Evolutionary conservation across 2,797 vertebrate genomes (phyloP), one percentile per base, ranked within the genome.

Genomic region (Pangasius macronema): DNA sequence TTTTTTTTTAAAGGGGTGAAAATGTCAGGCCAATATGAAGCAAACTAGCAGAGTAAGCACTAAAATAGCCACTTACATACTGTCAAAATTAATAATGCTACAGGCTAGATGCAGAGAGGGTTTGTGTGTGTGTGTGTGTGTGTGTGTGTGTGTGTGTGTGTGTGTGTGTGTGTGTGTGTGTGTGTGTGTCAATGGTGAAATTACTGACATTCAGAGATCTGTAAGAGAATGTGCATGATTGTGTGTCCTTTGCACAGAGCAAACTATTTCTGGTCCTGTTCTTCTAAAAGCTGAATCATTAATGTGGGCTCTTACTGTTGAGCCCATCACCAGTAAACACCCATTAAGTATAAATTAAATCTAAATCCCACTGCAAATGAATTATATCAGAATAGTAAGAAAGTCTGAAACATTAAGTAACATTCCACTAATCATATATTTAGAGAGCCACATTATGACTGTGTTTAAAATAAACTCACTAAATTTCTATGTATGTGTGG

Each of bases 51-150:
- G 83, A 85, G 90, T 89, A 91, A 90, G 89, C 88, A 90, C 72
- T 87, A 88, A 89, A 89, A 86, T 42, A 85, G 82, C 2, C 84
- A 92, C 91, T 92, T 91, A 86, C 90, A 92, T 92, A 87, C 82
- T 89, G 89, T 83, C 53, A 80, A 90, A 89, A 83, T 53, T 9
- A 87, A 89, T 89, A 88, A 88, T 85, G 76, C 86, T 89, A 65
- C 49, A 77, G 49, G n/a, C 49, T 30, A 16, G 59, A 82, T 88
- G 76, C 84, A 75, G 49, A 53, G 14, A 18, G 16, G 73, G 70
- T 80, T 1, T 13, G 22, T 27, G 11, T 73, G 53, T 83, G 49
- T 86, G 85, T 79, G 84, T 84, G 67, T 72, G 22, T 77, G 68
- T 87, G 86, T 33, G 79, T 42, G 85, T 59, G 49, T 70, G 85